These are phyloP conservation scores for Sipunculus nudus DNA, from an alignment of 2,888 invertebrate species.

Conservation along the genomic window DNA sequence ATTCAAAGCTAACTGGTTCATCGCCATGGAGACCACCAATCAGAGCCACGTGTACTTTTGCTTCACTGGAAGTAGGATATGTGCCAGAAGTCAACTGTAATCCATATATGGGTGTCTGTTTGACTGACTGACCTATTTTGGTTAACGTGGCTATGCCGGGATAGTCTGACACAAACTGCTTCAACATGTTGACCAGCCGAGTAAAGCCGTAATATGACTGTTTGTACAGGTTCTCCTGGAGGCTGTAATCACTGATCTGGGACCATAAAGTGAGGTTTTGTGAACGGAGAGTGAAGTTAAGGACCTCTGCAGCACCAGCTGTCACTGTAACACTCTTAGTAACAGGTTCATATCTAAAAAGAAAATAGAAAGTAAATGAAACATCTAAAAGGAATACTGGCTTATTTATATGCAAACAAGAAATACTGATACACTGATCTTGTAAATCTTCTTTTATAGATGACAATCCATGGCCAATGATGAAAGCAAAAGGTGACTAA, in stretches of 20 bases:
- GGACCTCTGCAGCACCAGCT: conserved; percentile 70
- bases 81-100: no score
- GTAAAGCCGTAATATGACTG: no score
- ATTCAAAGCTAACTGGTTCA: conserved; percentile 58
- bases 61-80: no score
- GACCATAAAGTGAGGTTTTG: conserved; percentile 74
- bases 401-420: no score
- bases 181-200: no score
- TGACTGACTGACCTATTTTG: no score
- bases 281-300: conserved; percentile 80
- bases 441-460: no score
- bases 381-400: no score
- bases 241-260: conserved; percentile 62
- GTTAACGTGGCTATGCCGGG: neutral
- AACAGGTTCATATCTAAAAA: conserved; percentile 65
- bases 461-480: no score
- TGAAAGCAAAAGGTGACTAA: no score
- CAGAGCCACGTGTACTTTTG: conserved; percentile 41
- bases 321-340: conserved; percentile 75
- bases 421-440: no score
- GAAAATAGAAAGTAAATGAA: neutral
- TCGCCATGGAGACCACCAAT: conserved; percentile 74
- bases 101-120: no score
- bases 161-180: neutral
- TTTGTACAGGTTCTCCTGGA: conserved; percentile 65